Base-by-base conservation (phyloP, 2,113 vertebrate species). In the Bagarius yarrelli region DNA sequence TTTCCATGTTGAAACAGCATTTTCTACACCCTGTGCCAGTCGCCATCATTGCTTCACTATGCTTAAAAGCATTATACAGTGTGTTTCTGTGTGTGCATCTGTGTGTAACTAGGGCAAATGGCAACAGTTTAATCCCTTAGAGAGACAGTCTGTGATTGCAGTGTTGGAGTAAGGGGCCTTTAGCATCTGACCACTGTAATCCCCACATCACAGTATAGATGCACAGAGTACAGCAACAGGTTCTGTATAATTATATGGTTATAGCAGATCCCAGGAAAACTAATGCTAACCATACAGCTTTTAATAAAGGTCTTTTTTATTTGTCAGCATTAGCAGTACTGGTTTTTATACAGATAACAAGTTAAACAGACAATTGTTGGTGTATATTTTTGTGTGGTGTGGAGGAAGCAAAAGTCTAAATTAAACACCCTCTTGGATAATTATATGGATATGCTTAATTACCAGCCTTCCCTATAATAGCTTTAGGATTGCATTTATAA, bases 41-140 rank as follows among this genome's bases (percentile, higher is more conserved):
- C 25, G 12, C 34, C 47, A 60, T 52, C 34, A 60, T 67, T 76
- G 61, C 80, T 82, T 57, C 63, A 69, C 73, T 77, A 66, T 77
- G 63, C 67, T 76, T 75, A 53, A 81, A 76, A 57, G 61, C 80
- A 81, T 76, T 69, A 59, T 59, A 27, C 21, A 60, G 56, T 76
- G 73, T 59, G 23, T 44, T 36, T 76, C 12, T 25, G 69, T 50
- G 44, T 75, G 60, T 77, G 64, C 52, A 8, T 76, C 25, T 69
- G 21, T 76, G 44, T 67, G 77, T 84, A 88, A 90, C 79, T 85
- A 79, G 88, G 88, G 64, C 87, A 89, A 88, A 73, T 88, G 83
- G 87, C 82, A 80, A 76, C 67, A 56, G 52, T 84, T 79, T 89
- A 85, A 89, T 89, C 86, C 83, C 23, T 80, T 50, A 30, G 76